phyloP scores from a whole-genome alignment of 2,888 invertebrate genomes.

The Digitonthophagus gazella region DNA sequence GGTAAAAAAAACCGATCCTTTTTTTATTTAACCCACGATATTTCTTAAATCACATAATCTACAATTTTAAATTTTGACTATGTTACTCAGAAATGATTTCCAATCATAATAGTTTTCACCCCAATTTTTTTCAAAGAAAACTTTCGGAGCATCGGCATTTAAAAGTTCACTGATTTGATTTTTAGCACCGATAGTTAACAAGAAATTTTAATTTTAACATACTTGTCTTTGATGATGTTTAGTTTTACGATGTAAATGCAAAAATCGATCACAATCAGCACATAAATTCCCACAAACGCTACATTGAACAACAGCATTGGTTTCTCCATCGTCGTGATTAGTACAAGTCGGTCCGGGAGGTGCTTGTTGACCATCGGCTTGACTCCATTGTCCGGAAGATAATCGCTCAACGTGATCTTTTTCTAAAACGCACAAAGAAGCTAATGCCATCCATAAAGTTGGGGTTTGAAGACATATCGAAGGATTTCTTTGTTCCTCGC shows the following conservation, averaged over 20 bases:
- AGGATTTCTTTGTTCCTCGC: conserved; percentile 72
- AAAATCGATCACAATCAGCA: conserved; percentile 91
- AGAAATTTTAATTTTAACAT: conserved; percentile 28
- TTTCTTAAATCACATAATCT: too few species aligned
- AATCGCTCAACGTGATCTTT: conserved; percentile 84
- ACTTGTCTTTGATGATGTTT: conserved; percentile 82
- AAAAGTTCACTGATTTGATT: too few species aligned
- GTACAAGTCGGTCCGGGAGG: conserved; percentile 79
- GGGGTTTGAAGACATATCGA: conserved; percentile 78
- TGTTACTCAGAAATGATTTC: too few species aligned
- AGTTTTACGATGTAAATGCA: conserved; percentile 88
- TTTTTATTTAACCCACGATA: too few species aligned
- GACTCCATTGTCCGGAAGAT: conserved; percentile 77
- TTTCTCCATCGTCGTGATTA: conserved; percentile 96
- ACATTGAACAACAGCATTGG: conserved; percentile 90
- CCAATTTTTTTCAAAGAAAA: too few species aligned
- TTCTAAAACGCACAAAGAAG: conserved; percentile 90
- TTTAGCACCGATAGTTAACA: too few species aligned
- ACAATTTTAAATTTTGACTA: too few species aligned
- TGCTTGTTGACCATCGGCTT: conserved; percentile 58
- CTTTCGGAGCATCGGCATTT: too few species aligned
- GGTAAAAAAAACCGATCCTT: too few species aligned
- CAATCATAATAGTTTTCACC: too few species aligned
- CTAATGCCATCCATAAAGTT: conserved; percentile 87
- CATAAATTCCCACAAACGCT: conserved; percentile 89